A percentile compares a stretch with the other conserved stretches of the same genome.
Conservation (phyloP, 2,113 vertebrate genomes). For the Hippocampus zosterae region DNA sequence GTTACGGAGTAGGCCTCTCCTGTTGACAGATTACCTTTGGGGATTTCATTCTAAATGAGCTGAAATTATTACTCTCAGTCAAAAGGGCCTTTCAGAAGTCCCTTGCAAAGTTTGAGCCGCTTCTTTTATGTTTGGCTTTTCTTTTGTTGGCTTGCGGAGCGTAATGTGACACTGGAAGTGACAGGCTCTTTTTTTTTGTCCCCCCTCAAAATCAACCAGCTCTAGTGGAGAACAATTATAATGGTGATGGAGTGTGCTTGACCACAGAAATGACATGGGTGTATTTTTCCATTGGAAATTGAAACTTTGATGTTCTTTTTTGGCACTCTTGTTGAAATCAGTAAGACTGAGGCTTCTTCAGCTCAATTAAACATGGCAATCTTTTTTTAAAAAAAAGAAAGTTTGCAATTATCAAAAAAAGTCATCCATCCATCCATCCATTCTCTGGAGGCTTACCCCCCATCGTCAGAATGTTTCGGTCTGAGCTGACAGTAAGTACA, state of each 20-base stretch:
- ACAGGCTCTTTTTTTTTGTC: conserved; percentile 1
- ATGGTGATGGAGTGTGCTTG: not conserved
- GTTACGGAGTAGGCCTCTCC: conserved; percentile 33
- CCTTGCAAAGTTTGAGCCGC: conserved; percentile 31
- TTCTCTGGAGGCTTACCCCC: too few relatives aligned
- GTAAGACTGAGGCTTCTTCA: not conserved
- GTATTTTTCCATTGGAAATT: not conserved
- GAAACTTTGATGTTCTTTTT: not conserved
- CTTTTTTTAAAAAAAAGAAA: too few relatives aligned
- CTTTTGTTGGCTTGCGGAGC: conserved; percentile 39
- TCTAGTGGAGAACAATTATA: conserved; percentile 29
- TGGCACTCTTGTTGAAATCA: not conserved
- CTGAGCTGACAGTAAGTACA: too few relatives aligned
- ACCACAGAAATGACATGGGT: not conserved
- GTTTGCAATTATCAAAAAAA: not conserved
- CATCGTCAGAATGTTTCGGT: not conserved
- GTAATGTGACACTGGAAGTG: conserved; percentile 43
- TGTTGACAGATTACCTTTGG: conserved; percentile 59
- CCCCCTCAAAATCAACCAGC: conserved; percentile 22
- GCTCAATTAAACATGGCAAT: not conserved
- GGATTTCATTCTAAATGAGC: conserved; percentile 56
- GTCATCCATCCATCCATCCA: not conserved
- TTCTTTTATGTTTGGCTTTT: conserved; percentile 34
- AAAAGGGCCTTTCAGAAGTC: conserved; percentile 42
- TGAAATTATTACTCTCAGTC: conserved; percentile 50